Base-by-base conservation (phyloP, 2,888 invertebrate genomes). In the Lasioglossum leucozonium region DNA sequence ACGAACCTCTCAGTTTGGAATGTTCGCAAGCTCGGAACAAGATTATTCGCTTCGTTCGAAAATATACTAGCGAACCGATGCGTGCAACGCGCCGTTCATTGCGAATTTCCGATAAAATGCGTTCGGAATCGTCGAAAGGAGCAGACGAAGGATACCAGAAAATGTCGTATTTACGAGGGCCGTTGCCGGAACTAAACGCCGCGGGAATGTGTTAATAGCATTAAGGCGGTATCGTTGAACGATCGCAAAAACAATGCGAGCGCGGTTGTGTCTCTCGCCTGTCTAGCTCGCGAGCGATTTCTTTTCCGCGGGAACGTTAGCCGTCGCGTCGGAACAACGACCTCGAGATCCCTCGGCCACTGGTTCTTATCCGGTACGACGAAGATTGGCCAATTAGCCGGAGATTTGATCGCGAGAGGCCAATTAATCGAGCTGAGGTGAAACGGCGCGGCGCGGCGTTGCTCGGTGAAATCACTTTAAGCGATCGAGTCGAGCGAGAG, bases 401-500 rank as follows among this genome's bases (percentile, higher is more conserved):
- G 13, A n/a, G n/a, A n/a, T 44, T 62, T 11, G 30, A n/a, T 65
- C 65, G 65, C 30, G 65, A 65, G 34, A 34, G 26, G 34, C 37
- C 67, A 62, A 75, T 79, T 72, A 72, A 79, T 73, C 51, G 67
- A 13, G 51, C 51, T 11, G n/a, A n/a, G 47, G 44, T 11, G 30
- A 18, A 62, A 44, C 47, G 30, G 34, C 77, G 34, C 16, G 44
- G 26, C 40, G 18, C 47, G 44, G 34, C 42, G 37, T 6, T 42
- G 44, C 42, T 37, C 16, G 37, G 37, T 37, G 58, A 74, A 84
- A 85, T 75, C 74, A 74, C 71, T 78, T 72, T 51, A 16, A 79
- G 62, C 79, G 71, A 74, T 79, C 79, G 77, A 22, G 22, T 51
- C 22, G 22, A 22, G 51, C 22, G 8, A 51, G 44, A 44, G 44